Conservation (phyloP, 2,888 invertebrate genomes). For the Pyrrhosoma nymphula region DNA sequence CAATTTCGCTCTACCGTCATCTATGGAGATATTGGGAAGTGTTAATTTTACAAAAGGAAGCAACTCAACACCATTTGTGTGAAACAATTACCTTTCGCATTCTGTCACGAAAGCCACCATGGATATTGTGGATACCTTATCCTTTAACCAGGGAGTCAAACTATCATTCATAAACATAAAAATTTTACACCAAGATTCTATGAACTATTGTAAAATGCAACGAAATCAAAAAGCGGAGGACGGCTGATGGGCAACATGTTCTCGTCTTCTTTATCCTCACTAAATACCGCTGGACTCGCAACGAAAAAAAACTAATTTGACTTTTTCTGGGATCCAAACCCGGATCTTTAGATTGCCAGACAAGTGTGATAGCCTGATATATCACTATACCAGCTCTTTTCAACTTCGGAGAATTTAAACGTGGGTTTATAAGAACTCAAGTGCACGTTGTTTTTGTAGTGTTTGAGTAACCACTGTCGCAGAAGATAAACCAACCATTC, state of each 20-base stretch:
- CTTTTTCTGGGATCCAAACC: too few relatives aligned
- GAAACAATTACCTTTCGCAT: neutral
- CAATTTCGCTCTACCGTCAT: neutral
- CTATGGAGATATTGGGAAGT: neutral
- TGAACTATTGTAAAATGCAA: neutral
- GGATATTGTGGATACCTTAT: neutral
- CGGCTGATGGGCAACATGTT: neutral
- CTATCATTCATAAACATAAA: neutral
- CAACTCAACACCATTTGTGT: neutral
- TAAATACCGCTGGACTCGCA: too few relatives aligned
- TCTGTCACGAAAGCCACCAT: neutral
- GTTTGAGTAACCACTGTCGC: too few relatives aligned
- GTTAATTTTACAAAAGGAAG: neutral
- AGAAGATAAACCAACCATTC: too few relatives aligned
- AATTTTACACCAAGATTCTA: too few relatives aligned
- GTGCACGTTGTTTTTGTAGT: too few relatives aligned
- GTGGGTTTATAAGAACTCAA: too few relatives aligned
- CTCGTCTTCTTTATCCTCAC: neutral
- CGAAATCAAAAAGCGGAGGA: neutral
- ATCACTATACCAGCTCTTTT: too few relatives aligned
- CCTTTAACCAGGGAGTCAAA: constrained; percentile 47
- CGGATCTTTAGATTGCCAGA: too few relatives aligned
- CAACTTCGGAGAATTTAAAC: too few relatives aligned
- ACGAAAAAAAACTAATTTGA: too few relatives aligned
- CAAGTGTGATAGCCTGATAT: too few relatives aligned